Base-by-base conservation (phyloP, 2,888 invertebrate species). In the Cerastis rubricosa region DNA sequence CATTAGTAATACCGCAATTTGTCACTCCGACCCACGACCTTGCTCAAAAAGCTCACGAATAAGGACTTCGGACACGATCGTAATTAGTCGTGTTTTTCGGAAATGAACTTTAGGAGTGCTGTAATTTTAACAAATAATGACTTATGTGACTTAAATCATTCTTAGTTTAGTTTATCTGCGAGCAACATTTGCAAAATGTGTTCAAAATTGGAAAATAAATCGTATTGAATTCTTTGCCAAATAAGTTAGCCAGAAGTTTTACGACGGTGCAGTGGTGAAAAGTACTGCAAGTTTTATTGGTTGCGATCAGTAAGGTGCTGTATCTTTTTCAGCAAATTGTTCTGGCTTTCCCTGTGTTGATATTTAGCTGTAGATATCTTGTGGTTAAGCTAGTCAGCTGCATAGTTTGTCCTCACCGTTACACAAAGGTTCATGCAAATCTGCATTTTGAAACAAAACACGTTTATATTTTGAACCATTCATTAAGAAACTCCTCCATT, bases 1-100 rank as follows among this genome's bases (percentile, higher is more conserved):
- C 69, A 80, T 81, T 57, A 54, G 81, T 84, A 71, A 54, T 65
- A 51, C 71, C 43, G 65, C 61, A 80, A 84, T 82, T 82, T 80
- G 76, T 84, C 61, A 71, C 84, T 49, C 40, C 47, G 40, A n/a
- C 57, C 64, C 43, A 7, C 47, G 73, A 70, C 66, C 61, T 80
- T 61, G 49, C 70, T 51, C 61, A 45, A 63, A 71, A 25, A 70
- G 49, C 81, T 82, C 85, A 80, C 80, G 64, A 82, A 82, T 80
- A 80, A 81, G 45, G 66, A 80, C 67, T 74, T 71, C 74, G 54
- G 54, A n/a, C 14, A 25, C 35, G 51, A 40, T 74, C 81, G 81
- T 75, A 65, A 84, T 80, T 71, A 69, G 68, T 82, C 81, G 85
- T 43, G 35, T 54, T 80, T 65, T 71, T 71, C 57, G 57, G 19